Conservation (phyloP, 2,797 vertebrate species). For the Acipenser transmontanus region DNA sequence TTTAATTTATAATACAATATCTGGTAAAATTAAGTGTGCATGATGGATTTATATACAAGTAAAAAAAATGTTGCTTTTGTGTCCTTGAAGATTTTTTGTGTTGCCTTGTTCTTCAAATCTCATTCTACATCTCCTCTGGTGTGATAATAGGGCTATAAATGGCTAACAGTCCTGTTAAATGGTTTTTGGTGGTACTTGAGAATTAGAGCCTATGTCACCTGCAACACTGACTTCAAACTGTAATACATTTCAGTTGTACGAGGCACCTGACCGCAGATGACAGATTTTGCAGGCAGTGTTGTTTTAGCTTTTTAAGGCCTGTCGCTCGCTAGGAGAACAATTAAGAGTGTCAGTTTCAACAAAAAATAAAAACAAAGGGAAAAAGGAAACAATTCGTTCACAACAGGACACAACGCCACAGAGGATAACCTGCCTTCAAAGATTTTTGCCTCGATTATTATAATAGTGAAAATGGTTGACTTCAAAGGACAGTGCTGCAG, state of each 20-base stretch:
- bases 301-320: conserved; percentile 14
- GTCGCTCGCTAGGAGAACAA: conserved; percentile 51
- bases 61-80: no score
- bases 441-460: conserved; percentile 75
- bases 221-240: conserved; percentile 30
- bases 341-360: conserved; percentile 77
- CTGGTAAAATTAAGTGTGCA: no score
- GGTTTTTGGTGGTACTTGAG: not conserved
- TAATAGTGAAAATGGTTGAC: conserved; percentile 87
- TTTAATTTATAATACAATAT: no score
- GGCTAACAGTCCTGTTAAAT: not conserved
- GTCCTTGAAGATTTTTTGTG: no score
- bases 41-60: no score
- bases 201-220: conserved; percentile 41
- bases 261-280: not conserved
- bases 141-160: not conserved
- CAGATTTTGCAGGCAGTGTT: not conserved
- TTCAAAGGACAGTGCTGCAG: conserved; percentile 79
- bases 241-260: conserved; percentile 14
- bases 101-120: no score
- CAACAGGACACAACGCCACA: conserved; percentile 77
- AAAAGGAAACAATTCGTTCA: conserved; percentile 94
- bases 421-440: conserved; percentile 96
- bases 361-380: conserved; percentile 74
- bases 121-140: no score